A percentile compares a stretch with the other conserved stretches of the same genome.
Conservation (phyloP, 2,797 vertebrate species). For the Sarcophilus harrisii region DNA sequence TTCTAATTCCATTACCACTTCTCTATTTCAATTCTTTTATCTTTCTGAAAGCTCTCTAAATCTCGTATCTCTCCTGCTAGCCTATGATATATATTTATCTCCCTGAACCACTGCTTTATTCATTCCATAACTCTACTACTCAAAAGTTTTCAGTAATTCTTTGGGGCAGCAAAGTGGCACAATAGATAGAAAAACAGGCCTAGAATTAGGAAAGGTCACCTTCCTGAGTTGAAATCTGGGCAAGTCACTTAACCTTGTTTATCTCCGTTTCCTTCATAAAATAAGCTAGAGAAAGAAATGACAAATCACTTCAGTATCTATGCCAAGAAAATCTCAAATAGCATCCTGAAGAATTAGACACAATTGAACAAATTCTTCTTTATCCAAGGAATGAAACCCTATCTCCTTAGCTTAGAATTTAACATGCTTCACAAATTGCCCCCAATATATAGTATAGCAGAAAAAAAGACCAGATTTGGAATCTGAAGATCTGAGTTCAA, state of each 20-base stretch:
- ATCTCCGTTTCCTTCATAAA: not conserved
- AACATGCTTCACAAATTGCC: not conserved
- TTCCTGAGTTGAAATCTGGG: not conserved
- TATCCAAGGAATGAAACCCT: not conserved
- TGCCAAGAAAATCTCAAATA: not conserved
- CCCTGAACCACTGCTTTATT: not conserved
- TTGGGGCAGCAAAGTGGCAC: not conserved
- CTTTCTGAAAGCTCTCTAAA: not conserved
- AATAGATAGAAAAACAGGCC: not conserved
- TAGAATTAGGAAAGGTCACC: not conserved
- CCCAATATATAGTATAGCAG: not conserved
- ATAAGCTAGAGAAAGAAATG: not conserved
- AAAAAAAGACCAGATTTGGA: not conserved
- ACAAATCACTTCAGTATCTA: not conserved
- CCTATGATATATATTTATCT: not conserved
- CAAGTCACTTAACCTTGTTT: not conserved
- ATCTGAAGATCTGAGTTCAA: not conserved
- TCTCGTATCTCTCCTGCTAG: not conserved
- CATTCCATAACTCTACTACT: not conserved
- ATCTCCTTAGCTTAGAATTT: not conserved
- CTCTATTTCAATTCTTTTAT: not conserved
- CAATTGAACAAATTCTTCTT: not conserved
- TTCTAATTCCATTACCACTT: not conserved
- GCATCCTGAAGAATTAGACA: not conserved
- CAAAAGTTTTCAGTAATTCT: not conserved